Evolutionary conservation across 2,113 vertebrate genomes (phyloP), one percentile per base, ranked within the genome.

Genomic region (Entosphenus tridentatus): DNA sequence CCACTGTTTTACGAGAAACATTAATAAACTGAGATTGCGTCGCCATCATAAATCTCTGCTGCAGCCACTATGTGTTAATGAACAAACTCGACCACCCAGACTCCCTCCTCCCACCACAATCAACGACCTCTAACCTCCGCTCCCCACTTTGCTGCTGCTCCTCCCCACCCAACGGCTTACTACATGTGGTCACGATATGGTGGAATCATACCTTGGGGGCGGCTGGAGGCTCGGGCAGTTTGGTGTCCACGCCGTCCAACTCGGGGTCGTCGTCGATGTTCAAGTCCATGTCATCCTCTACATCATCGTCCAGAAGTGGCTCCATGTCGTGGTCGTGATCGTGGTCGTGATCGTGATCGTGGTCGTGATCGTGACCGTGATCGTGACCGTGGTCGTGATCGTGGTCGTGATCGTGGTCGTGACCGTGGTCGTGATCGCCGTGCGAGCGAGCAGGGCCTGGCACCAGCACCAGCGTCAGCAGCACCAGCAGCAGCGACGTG

Each of bases 271-370:
- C 3, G 39, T 87, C 76, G 65, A 82, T 77, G 69, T 82, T 80
- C 72, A 86, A 83, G 0, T 84, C 86, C 69, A 90, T 73, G 55
- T 89, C 85, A 2, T 83, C 87, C 70, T 85, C 86, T 8, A 87
- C 74, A 74, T 39, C 39, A 39, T 39, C 39, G 39, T 39, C 39
- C 39, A 39, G 39, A 39, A 39, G 39, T 39, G 39, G 39, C 39
- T 39, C 39, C 39, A 39, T 39, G 39, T 39, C 39, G 39, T 39
- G 39, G 39, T 39, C 39, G 39, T 39, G 39, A 39, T 39, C 39
- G 39, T 39, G 39, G 39, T 39, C 39, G 39, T 39, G 39, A 39
- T 39, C 39, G 39, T 39, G 39, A 5, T 39, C 80, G 13, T 84
- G 77, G n/a, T 76, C 39, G 39, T 39, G 39, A 4, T 39, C 39